Percentiles rank a stretch among this genome's conserved stretches.
Evolutionary conservation across 1,140 invertebrate species (phyloP).

Genomic region (Atta cephalotes): DNA sequence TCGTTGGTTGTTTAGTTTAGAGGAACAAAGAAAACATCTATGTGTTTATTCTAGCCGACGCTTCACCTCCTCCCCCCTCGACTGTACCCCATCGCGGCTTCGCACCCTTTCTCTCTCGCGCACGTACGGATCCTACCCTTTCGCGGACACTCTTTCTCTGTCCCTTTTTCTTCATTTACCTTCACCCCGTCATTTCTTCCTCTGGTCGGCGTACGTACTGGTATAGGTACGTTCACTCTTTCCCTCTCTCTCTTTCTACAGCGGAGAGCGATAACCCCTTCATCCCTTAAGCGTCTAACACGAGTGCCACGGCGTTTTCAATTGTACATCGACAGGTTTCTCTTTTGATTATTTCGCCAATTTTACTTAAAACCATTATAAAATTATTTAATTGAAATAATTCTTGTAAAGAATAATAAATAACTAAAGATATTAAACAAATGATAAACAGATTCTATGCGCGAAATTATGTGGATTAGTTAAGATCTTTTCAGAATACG

Average conservation of each 20-base stretch:
- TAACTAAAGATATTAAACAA: not conserved
- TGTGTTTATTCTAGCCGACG: constrained; percentile 88
- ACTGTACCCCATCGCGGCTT: constrained; percentile 56
- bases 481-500: not conserved
- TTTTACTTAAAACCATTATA: constrained; percentile 25
- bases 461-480: not conserved
- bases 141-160: constrained; percentile 68
- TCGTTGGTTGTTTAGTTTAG: constrained; percentile 88
- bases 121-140: constrained; percentile 63
- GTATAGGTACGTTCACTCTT: constrained; percentile 6
- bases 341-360: constrained; percentile 48
- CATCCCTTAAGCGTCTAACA: constrained; percentile 65
- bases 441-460: not conserved
- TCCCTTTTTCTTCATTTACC: constrained; percentile 72
- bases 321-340: constrained; percentile 39
- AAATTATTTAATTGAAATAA: constrained; percentile 27
- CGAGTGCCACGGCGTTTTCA: constrained; percentile 53
- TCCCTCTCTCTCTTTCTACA: constrained; percentile 24
- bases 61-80: constrained; percentile 77
- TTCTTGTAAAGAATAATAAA: too few species aligned
- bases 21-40: constrained; percentile 89
- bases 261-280: constrained; percentile 56
- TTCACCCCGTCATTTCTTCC: constrained; percentile 63
- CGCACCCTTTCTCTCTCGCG: constrained; percentile 62
- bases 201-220: constrained; percentile 30